Evolutionary conservation across 2,888 invertebrate genomes (phyloP).

Genomic region (Drosophila fulvimacula): DNA sequence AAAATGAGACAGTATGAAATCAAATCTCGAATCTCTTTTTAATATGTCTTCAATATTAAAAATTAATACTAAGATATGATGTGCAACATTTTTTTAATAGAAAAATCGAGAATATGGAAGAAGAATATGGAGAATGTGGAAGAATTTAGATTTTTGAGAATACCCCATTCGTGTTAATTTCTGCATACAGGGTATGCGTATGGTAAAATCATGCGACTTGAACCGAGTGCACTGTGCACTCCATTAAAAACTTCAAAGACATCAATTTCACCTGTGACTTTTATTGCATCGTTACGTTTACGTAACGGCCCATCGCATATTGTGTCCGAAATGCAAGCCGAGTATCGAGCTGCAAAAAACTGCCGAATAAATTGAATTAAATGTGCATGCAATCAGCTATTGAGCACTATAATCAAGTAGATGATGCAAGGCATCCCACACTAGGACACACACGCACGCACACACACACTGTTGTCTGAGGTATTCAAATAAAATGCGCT

Average conservation of each 20-base stretch:
- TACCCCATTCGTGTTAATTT: neutral
- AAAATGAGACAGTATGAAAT: too few species aligned
- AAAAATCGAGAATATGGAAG: too few species aligned
- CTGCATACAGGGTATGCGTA: neutral
- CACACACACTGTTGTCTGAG: slow-evolving; percentile 8
- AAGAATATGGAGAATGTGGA: too few species aligned
- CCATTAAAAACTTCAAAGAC: slow-evolving; percentile 29
- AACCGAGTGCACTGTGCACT: slow-evolving; percentile 8
- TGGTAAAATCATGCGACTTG: neutral
- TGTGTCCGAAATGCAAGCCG: slow-evolving; percentile 40
- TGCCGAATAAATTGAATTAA: slow-evolving; percentile 66
- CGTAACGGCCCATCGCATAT: slow-evolving; percentile 24
- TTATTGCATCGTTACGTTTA: slow-evolving; percentile 36
- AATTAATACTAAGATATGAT: neutral
- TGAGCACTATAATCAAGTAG: slow-evolving; percentile 32
- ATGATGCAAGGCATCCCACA: slow-evolving; percentile 13
- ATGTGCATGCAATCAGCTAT: slow-evolving; percentile 59
- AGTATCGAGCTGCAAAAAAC: slow-evolving; percentile 15
- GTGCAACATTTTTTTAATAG: neutral
- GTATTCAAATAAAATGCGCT: slow-evolving; percentile 40
- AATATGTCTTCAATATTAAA: neutral
- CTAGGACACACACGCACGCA: neutral
- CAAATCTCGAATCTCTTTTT: neutral
- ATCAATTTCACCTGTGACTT: slow-evolving; percentile 1
- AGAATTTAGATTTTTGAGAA: too few species aligned